These are phyloP conservation scores for Drosophila kokeensis DNA, from an alignment of 2,888 invertebrate species.

Conservation along the genomic window DNA sequence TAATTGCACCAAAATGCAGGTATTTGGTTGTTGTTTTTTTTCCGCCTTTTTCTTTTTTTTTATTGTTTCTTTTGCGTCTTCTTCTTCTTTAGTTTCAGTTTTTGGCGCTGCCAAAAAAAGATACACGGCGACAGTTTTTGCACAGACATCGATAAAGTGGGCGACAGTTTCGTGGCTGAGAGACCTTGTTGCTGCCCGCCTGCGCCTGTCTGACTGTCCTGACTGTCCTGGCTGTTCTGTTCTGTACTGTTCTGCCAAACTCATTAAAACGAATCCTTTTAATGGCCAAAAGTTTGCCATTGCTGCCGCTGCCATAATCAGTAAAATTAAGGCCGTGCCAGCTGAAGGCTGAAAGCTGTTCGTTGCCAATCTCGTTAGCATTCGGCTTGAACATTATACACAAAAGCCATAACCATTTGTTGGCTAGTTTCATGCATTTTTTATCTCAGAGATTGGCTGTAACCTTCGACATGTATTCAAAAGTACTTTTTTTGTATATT, in stretches of 20 bases:
- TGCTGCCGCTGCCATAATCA: constrained; percentile 67
- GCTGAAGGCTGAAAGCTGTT: constrained; percentile 65
- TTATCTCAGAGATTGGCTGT: constrained; percentile 6
- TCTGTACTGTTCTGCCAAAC: constrained; percentile 75
- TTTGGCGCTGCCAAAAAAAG: constrained; percentile 54
- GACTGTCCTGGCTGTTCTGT: constrained; percentile 49
- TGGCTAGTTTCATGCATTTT: constrained; percentile 30
- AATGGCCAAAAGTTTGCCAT: constrained; percentile 75
- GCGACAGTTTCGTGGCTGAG: constrained; percentile 20
- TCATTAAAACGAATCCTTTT: constrained; percentile 80
- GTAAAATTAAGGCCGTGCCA: constrained; percentile 76
- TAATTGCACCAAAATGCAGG: constrained; percentile 79
- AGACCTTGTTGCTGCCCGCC: constrained; percentile 40
- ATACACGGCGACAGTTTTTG: constrained; percentile 76
- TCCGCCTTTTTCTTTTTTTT: constrained; percentile 2
- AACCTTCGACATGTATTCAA: constrained; percentile 37
- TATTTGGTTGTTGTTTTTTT: constrained; percentile 20
- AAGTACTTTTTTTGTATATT: constrained; percentile 1
- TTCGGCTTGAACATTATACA: constrained; percentile 40
- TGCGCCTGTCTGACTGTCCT: constrained; percentile 25
- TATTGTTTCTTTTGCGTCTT: background rate
- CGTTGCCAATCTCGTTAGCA: constrained; percentile 76
- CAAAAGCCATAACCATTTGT: constrained; percentile 52
- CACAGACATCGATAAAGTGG: constrained; percentile 46
- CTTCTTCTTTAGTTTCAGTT: constrained; percentile 36